Evolutionary conservation across 2,113 vertebrate species (phyloP).

Genomic region (Opisthocomus hoazin): DNA sequence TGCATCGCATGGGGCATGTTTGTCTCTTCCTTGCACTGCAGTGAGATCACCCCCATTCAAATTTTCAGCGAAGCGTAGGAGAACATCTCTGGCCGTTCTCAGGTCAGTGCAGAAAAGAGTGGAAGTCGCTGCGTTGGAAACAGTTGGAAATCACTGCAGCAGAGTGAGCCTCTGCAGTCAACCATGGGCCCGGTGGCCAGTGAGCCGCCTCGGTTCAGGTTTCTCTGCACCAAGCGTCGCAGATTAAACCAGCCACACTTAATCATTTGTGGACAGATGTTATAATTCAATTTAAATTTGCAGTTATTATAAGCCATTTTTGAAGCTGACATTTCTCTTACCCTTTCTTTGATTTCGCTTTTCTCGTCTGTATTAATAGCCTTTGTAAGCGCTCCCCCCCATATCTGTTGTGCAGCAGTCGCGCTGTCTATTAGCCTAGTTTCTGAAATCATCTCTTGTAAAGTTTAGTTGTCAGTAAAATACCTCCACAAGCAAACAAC

Average conservation of each 20-base stretch:
- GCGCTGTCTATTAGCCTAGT: neutral
- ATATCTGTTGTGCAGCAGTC: neutral
- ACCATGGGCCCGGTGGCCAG: accelerated
- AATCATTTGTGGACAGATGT: neutral
- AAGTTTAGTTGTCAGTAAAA: neutral
- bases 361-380: neutral
- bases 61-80: neutral
- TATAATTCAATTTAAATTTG: neutral
- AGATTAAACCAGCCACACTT: neutral
- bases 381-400: neutral
- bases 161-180: neutral
- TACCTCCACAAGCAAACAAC: neutral
- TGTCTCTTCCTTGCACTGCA: neutral
- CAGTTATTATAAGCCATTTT: neutral
- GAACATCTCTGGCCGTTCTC: neutral
- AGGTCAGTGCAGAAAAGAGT: neutral
- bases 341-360: neutral
- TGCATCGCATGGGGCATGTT: neutral
- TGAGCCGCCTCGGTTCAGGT: accelerated
- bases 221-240: neutral
- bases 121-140: accelerated
- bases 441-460: neutral
- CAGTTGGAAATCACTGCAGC: too few relatives aligned
- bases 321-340: neutral
- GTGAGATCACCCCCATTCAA: neutral